Evolutionary conservation across 2,113 vertebrate species (phyloP).

Genomic region (Hemicordylus capensis): DNA sequence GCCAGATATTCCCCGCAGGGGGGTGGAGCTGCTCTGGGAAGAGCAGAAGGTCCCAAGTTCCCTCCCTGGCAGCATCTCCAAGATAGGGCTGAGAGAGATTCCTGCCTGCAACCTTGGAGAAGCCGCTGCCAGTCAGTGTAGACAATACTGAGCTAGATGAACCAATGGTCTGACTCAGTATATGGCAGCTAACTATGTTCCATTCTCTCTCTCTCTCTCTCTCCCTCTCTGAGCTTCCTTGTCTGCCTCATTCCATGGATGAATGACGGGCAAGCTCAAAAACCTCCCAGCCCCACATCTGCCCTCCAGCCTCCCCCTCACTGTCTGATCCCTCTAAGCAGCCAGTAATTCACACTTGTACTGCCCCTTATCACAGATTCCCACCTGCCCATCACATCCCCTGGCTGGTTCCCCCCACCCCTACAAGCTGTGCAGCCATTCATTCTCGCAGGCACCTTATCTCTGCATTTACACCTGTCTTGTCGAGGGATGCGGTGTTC

Average conservation of each 20-base stretch:
- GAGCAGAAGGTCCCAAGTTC: too few species aligned
- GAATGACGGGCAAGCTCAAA: constrained; percentile 5
- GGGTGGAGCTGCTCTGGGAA: too few species aligned
- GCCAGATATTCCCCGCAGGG: too few species aligned
- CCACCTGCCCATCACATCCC: background rate
- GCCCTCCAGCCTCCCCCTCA: background rate
- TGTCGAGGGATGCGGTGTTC: background rate
- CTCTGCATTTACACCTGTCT: constrained; percentile 1
- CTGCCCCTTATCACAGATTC: background rate
- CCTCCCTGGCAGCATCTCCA: too few species aligned
- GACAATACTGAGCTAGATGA: too few species aligned
- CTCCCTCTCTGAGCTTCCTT: background rate
- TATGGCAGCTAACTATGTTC: too few species aligned
- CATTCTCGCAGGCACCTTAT: background rate
- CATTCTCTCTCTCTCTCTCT: background rate
- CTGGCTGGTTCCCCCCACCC: constrained; percentile 11
- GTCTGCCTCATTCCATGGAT: background rate
- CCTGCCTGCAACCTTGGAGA: too few species aligned
- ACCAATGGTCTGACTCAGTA: too few species aligned
- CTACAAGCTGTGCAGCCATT: background rate
- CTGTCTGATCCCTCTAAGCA: background rate
- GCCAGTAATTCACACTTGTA: constrained; percentile 9
- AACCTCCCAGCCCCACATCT: background rate
- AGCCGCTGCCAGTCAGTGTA: too few species aligned
- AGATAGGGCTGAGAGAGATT: too few species aligned